phyloP scores from a whole-genome alignment of 2,888 invertebrate species.

The Stenodera caucasica region DNA sequence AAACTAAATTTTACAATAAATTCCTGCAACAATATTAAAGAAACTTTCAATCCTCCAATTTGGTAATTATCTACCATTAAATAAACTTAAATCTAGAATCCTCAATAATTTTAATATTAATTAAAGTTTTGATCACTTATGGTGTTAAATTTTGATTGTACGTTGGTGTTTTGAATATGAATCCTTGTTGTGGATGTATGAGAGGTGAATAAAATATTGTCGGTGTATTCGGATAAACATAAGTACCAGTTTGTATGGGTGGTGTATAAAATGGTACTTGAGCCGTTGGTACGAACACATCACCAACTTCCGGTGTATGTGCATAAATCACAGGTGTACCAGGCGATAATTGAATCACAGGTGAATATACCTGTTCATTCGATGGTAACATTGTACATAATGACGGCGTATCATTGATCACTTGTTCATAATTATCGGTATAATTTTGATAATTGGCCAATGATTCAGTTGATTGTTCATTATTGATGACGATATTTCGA shows the following conservation, averaged over 20 bases:
- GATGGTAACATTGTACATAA: conserved; percentile 10
- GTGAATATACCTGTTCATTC: conserved; percentile 31
- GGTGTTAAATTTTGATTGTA: conserved; percentile 18
- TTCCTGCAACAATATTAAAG: neutral
- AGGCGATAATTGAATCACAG: conserved; percentile 35
- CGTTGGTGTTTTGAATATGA: conserved; percentile 39
- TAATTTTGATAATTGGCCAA: conserved; percentile 1
- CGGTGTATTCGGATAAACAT: conserved; percentile 40
- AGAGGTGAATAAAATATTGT: conserved; percentile 39
- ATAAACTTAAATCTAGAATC: neutral
- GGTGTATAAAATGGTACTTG: conserved; percentile 39
- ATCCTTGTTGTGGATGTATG: conserved; percentile 38
- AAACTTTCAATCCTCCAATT: too few species aligned
- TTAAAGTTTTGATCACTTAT: too few species aligned
- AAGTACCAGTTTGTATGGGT: conserved; percentile 35
- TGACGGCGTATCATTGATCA: conserved; percentile 18
- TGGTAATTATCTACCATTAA: neutral
- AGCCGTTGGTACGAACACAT: conserved; percentile 37
- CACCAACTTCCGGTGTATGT: conserved; percentile 34
- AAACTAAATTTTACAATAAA: neutral
- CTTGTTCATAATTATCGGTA: conserved; percentile 10
- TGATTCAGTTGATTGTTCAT: neutral
- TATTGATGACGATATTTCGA: too few species aligned
- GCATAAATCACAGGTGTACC: conserved; percentile 41
- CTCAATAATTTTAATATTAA: neutral